These are phyloP conservation scores for Cephus pulcher DNA, from an alignment of 2,888 invertebrate species.

Conservation along the genomic window DNA sequence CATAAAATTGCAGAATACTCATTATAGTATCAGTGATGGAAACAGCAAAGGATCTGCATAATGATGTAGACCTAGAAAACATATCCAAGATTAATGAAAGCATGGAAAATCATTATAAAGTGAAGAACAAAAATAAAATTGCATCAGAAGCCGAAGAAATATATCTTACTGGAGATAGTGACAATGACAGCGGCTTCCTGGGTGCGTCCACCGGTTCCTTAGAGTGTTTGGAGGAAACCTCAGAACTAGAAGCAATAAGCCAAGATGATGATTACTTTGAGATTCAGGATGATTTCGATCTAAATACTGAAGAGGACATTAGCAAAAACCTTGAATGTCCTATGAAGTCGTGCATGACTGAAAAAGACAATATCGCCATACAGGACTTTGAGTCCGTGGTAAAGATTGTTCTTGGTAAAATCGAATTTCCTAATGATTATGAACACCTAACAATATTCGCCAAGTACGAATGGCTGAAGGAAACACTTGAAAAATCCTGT, in stretches of 20 bases:
- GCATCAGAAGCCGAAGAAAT: background rate
- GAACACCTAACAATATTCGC: constrained; percentile 20
- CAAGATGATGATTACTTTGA: background rate
- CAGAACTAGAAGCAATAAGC: background rate
- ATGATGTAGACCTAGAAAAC: background rate
- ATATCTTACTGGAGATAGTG: background rate
- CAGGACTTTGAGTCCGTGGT: background rate
- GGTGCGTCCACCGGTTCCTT: background rate
- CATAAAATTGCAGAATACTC: background rate
- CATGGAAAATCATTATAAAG: background rate
- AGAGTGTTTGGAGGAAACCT: background rate
- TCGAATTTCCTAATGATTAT: constrained; percentile 23
- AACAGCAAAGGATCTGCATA: background rate
- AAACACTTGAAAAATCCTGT: constrained; percentile 3
- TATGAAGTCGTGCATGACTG: background rate
- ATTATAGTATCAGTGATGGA: background rate
- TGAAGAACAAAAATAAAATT: background rate
- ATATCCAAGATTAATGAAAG: background rate
- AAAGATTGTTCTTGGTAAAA: background rate
- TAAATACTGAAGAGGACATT: background rate
- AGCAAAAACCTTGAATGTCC: background rate
- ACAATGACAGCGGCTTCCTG: constrained; percentile 8
- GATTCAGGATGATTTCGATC: background rate
- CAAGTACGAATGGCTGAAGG: constrained; percentile 20
- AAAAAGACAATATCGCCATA: background rate